A percentile compares a stretch with the other conserved stretches of the same genome.
These are phyloP conservation scores for Sarcoramphus papa DNA, from an alignment of 2,797 vertebrate genomes.

Conservation along the genomic window DNA sequence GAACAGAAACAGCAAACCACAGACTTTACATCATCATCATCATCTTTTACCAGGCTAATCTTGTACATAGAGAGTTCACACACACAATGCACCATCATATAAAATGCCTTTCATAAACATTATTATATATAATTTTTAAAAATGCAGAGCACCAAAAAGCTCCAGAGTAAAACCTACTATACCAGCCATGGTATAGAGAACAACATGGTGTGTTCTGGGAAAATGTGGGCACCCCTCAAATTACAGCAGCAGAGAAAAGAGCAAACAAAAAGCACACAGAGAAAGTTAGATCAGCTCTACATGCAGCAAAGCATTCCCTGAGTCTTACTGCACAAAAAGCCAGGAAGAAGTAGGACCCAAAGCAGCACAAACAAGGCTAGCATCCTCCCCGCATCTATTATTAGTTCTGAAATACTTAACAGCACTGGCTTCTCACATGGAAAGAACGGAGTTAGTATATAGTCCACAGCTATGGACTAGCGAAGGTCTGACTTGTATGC, in stretches of 20 bases:
- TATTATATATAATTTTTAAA: neutral
- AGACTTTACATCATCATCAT: neutral
- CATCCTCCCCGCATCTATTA: neutral
- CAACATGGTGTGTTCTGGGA: neutral
- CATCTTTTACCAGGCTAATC: neutral
- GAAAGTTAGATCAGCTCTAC: neutral
- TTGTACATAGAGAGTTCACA: neutral
- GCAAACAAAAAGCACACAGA: neutral
- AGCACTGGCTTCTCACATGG: neutral
- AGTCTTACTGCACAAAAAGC: neutral
- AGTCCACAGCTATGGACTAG: neutral
- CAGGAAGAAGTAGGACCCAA: neutral
- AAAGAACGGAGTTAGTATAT: neutral
- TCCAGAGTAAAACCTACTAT: neutral
- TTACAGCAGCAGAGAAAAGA: neutral
- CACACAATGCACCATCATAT: neutral
- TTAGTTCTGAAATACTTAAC: neutral
- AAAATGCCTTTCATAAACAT: neutral
- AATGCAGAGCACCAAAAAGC: neutral
- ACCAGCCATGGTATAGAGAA: neutral
- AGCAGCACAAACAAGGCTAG: neutral
- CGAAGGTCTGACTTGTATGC: neutral
- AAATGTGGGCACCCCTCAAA: neutral
- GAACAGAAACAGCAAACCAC: neutral
- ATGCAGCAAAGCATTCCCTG: neutral